Conservation (phyloP, 2,113 vertebrate genomes). For the Lepisosteus osseus region DNA sequence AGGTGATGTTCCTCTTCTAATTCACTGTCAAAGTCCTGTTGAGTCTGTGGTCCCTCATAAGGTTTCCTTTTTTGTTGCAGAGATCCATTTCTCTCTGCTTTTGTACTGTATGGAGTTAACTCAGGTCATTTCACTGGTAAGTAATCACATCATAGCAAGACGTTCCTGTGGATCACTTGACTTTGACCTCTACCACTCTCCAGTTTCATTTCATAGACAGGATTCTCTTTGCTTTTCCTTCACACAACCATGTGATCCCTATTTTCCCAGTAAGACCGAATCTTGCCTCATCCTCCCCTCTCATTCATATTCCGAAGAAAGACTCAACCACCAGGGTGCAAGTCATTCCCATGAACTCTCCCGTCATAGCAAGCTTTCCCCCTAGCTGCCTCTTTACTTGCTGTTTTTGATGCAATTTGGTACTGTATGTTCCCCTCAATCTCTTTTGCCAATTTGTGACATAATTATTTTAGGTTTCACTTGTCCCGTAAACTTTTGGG, state of each 20-base stretch:
- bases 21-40: no score
- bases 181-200: not conserved
- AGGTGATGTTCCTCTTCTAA: no score
- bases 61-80: no score
- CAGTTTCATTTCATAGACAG: not conserved
- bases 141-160: not conserved
- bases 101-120: no score
- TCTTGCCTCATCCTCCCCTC: constrained; percentile 1
- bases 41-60: no score
- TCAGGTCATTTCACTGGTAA: not conserved
- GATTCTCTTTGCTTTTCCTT: not conserved
- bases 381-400: not conserved
- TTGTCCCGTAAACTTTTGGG: not conserved
- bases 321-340: constrained; percentile 5
- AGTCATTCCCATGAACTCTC: not conserved
- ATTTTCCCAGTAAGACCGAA: constrained; percentile 3
- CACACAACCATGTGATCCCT: not conserved
- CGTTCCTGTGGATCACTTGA: not conserved
- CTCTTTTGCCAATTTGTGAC: not conserved
- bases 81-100: no score
- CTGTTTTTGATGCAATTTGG: not conserved
- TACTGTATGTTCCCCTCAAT: constrained; percentile 10
- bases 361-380: not conserved
- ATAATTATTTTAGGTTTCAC: not conserved
- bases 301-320: constrained; percentile 2